phyloP scores from a whole-genome alignment of 2,888 invertebrate genomes.

The Patella ulyssiponensis region DNA sequence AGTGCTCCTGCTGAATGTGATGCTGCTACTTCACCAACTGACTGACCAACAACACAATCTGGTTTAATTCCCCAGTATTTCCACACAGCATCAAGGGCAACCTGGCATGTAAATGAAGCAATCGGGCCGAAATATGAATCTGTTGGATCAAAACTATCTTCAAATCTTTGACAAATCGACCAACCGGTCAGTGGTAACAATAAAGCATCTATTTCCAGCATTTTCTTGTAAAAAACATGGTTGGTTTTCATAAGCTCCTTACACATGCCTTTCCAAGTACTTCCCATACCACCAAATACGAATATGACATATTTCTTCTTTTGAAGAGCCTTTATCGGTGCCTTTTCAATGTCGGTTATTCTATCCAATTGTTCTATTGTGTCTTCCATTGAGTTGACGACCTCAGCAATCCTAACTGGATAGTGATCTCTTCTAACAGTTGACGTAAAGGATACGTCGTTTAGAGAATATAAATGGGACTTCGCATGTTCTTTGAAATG shows the following conservation, averaged over 20 bases:
- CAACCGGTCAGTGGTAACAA: conserved; percentile 24
- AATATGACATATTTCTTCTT: conserved; percentile 35
- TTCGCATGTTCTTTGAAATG: conserved; percentile 21
- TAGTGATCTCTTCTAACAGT: conserved; percentile 42
- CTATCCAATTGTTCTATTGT: conserved; percentile 8
- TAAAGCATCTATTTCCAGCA: conserved; percentile 29
- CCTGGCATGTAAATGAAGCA: conserved; percentile 49
- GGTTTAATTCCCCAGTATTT: conserved; percentile 42
- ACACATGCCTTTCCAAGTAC: conserved; percentile 53
- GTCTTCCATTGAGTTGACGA: conserved; percentile 23
- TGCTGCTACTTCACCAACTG: conserved; percentile 55
- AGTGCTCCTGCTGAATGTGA: conserved; percentile 43
- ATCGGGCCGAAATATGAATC: conserved; percentile 44
- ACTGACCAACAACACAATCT: conserved; percentile 47
- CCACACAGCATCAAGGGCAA: conserved; percentile 44
- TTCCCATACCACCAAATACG: conserved; percentile 54
- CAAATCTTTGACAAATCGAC: conserved; percentile 35
- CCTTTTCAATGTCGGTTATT: not conserved
- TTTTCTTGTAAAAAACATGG: conserved; percentile 33
- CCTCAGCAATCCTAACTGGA: conserved; percentile 30
- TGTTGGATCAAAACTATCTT: conserved; percentile 28
- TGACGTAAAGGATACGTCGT: conserved; percentile 39
- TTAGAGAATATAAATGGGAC: not conserved
- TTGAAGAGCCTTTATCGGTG: not conserved
- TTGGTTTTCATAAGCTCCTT: conserved; percentile 36